These are phyloP conservation scores for Acropternis orthonyx DNA, from an alignment of 2,797 vertebrate genomes.

Conservation along the genomic window DNA sequence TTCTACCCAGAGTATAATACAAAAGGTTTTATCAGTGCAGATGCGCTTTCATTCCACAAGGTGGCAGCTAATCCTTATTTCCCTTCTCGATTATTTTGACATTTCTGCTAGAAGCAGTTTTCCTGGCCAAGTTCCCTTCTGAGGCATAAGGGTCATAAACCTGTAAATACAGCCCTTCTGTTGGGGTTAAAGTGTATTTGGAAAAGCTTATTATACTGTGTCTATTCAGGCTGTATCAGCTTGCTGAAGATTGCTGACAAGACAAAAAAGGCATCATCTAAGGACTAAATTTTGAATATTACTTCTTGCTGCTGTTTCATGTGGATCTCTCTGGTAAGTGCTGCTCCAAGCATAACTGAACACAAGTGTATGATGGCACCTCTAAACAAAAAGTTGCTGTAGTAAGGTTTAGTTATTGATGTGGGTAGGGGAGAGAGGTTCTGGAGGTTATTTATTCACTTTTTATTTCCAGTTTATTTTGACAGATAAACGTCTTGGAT, in stretches of 20 bases:
- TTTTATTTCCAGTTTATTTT: background rate
- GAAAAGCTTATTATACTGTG: background rate
- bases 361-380: background rate
- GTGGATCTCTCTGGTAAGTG: background rate
- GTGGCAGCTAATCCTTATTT: background rate
- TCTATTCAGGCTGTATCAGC: background rate
- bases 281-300: background rate
- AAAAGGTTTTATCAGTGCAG: background rate
- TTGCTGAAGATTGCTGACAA: background rate
- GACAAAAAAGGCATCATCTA: background rate
- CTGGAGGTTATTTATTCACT: background rate
- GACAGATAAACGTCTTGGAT: background rate
- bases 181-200: background rate
- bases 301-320: background rate
- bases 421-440: background rate
- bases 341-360: background rate
- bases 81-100: background rate
- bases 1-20: background rate
- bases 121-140: background rate
- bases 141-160: background rate
- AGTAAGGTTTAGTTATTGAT: background rate
- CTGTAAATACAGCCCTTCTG: background rate
- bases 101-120: slow-evolving; percentile 1
- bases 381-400: background rate
- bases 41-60: background rate